Conservation (phyloP, 1,140 invertebrate genomes). For the Phocides pigmalion region DNA sequence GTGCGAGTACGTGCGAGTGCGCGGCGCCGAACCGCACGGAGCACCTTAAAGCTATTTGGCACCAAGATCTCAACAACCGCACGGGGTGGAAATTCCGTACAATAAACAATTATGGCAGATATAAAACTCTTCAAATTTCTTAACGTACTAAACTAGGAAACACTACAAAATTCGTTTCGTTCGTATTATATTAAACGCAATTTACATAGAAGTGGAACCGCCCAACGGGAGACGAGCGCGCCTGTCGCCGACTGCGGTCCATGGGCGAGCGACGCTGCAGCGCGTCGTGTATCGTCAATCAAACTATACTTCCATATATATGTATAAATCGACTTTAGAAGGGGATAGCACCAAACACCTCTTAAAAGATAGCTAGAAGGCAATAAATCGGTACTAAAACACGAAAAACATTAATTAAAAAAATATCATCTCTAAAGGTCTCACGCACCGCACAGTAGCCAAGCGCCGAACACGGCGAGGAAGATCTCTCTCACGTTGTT, state of each 20-base stretch:
- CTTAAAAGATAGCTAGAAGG: constrained; percentile 8
- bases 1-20: no score
- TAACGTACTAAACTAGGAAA: constrained; percentile 5
- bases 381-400: constrained; percentile 7
- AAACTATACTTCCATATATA: constrained; percentile 4
- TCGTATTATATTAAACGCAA: background rate
- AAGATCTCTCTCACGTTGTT: constrained; percentile 19
- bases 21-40: background rate
- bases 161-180: background rate
- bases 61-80: constrained; percentile 44
- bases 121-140: constrained; percentile 2
- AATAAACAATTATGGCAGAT: constrained; percentile 14
- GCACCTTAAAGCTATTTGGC: constrained; percentile 62
- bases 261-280: no score
- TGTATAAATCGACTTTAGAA: background rate
- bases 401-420: constrained; percentile 18
- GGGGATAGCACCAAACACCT: constrained; percentile 19
- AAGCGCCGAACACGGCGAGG: constrained; percentile 13
- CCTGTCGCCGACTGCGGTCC: no score
- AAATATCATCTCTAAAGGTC: constrained; percentile 12
- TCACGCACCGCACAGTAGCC: constrained; percentile 5
- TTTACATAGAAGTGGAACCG: constrained; percentile 2
- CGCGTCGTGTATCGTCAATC: no score
- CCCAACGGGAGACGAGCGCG: background rate
- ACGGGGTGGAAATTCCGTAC: constrained; percentile 20